A percentile compares a stretch with the other conserved stretches of the same genome.
Conservation (phyloP, 2,113 vertebrate genomes). For the Cercopithecus mona region DNA sequence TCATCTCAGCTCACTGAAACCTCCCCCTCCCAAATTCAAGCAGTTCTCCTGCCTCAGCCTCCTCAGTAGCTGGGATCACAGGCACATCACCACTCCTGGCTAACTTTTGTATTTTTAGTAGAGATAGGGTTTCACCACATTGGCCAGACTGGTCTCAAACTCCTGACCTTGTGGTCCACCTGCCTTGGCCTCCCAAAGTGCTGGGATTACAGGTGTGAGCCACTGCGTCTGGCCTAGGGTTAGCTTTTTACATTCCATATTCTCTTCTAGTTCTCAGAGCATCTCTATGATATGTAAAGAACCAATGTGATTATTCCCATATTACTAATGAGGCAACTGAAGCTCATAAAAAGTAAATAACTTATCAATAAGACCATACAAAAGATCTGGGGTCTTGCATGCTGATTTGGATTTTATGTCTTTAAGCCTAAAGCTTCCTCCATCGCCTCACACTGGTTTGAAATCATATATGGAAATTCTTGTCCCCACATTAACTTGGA, state of each 20-base stretch:
- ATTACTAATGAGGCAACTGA: not conserved
- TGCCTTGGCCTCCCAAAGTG: too few relatives aligned
- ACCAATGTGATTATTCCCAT: not conserved
- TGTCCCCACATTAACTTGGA: not conserved
- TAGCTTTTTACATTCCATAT: not conserved
- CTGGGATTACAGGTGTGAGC: too few relatives aligned
- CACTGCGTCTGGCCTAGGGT: not conserved
- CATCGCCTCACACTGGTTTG: not conserved
- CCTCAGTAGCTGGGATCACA: too few relatives aligned
- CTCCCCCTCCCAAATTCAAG: too few relatives aligned
- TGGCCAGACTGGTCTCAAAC: too few relatives aligned
- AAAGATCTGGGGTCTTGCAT: not conserved
- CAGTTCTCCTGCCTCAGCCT: too few relatives aligned
- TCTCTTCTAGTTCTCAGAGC: not conserved
- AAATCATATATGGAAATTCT: not conserved
- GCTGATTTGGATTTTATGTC: not conserved
- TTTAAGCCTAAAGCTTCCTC: not conserved
- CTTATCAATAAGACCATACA: not conserved
- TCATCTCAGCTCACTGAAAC: too few relatives aligned
- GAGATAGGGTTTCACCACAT: too few relatives aligned
- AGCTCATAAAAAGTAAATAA: not conserved
- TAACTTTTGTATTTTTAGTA: too few relatives aligned
- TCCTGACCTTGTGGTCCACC: too few relatives aligned
- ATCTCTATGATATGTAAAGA: not conserved
- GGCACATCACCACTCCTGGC: accelerated